A percentile compares a stretch with the other conserved stretches of the same genome.
Evolutionary conservation across 2,113 vertebrate genomes (phyloP).

Genomic region (Nanorana parkeri): DNA sequence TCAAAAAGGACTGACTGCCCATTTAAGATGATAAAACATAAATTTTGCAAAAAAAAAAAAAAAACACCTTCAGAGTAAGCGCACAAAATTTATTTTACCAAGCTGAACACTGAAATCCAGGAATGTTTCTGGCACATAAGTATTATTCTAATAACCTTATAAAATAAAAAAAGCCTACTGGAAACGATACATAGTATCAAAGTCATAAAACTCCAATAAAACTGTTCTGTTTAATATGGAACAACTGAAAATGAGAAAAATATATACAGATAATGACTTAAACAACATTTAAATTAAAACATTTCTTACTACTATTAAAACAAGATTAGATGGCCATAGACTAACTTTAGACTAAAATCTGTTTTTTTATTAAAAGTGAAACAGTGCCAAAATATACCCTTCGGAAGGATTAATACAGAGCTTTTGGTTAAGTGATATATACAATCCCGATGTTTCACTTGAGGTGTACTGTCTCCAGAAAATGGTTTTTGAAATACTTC

Average conservation of each 20-base stretch:
- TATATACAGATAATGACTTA: too few species aligned
- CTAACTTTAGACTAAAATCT: background rate
- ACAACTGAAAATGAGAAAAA: too few species aligned
- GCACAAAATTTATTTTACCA: constrained; percentile 63
- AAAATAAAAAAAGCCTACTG: constrained; percentile 59
- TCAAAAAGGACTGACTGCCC: too few species aligned
- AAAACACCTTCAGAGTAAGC: background rate
- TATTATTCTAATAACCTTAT: constrained; percentile 37
- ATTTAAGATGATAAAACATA: background rate
- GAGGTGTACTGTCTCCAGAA: background rate
- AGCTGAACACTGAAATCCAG: constrained; percentile 73
- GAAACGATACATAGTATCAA: constrained; percentile 62
- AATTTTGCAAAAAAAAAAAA: background rate
- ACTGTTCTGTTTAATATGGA: background rate
- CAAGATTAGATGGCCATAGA: background rate
- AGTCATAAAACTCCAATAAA: background rate
- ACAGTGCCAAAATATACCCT: background rate
- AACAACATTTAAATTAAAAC: background rate
- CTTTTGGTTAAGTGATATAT: background rate
- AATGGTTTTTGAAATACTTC: background rate
- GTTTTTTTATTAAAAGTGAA: background rate
- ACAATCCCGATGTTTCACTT: background rate
- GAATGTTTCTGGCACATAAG: constrained; percentile 78
- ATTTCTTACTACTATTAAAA: background rate
- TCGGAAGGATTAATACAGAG: background rate